phyloP scores from a whole-genome alignment of 2,888 invertebrate species.

The Cancer borealis region DNA sequence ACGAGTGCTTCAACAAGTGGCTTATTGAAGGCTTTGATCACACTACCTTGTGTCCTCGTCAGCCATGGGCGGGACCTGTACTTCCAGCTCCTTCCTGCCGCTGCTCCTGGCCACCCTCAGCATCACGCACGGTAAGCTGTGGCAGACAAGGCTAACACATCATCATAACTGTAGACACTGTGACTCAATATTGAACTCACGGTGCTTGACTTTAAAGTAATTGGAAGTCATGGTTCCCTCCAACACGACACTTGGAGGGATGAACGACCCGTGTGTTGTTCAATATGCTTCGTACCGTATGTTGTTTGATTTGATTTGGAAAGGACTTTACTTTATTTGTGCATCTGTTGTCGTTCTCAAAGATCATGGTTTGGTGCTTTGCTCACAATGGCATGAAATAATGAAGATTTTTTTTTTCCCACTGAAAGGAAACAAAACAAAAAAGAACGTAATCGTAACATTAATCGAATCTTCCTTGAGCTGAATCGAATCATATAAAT shows the following conservation, averaged over 20 bases:
- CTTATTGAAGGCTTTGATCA: conserved; percentile 24
- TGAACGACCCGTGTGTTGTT: background rate
- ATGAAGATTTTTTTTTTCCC: too few species aligned
- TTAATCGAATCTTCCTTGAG: too few species aligned
- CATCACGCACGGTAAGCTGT: conserved; percentile 15
- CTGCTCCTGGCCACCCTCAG: conserved; percentile 18
- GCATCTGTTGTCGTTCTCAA: background rate
- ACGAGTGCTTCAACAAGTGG: conserved; percentile 31
- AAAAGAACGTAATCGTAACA: too few species aligned
- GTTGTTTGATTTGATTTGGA: background rate
- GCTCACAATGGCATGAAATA: too few species aligned
- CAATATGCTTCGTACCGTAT: background rate
- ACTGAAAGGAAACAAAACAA: too few species aligned
- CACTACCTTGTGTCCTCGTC: background rate
- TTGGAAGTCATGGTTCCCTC: background rate
- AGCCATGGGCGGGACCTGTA: conserved; percentile 24
- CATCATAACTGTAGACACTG: background rate
- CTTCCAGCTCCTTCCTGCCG: conserved; percentile 26
- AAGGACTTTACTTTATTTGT: background rate
- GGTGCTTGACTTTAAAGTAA: background rate
- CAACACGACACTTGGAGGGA: background rate
- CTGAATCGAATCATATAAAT: too few species aligned
- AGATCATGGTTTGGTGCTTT: background rate
- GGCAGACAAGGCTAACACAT: background rate
- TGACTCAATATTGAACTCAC: background rate